Percentiles rank a stretch among this genome's conserved stretches.
These are phyloP conservation scores for Apodemia duryi DNA, from an alignment of 2,888 invertebrate species.

Conservation along the genomic window DNA sequence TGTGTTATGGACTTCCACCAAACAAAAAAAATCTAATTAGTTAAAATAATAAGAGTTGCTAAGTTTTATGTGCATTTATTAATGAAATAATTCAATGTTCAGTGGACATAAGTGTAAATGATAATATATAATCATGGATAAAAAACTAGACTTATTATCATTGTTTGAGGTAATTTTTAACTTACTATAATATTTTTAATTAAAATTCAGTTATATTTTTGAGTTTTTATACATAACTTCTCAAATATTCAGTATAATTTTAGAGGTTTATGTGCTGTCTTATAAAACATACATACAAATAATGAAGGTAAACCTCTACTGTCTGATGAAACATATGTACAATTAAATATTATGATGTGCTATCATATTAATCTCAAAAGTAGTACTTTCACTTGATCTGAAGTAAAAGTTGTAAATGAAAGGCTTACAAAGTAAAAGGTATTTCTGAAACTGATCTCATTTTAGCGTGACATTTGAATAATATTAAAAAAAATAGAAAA, in stretches of 20 bases:
- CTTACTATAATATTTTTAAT: no score
- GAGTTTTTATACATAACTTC: no score
- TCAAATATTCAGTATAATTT: no score
- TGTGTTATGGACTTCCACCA: slow-evolving; percentile 15
- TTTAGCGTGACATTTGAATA: background rate
- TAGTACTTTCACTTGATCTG: slow-evolving; percentile 35
- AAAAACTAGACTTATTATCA: slow-evolving; percentile 71
- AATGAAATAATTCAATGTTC: slow-evolving; percentile 4
- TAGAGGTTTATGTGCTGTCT: no score
- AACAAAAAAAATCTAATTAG: background rate
- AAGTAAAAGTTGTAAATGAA: slow-evolving; percentile 51
- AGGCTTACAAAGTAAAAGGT: slow-evolving; percentile 44
- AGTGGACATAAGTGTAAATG: slow-evolving; percentile 18
- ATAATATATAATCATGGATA: slow-evolving; percentile 58
- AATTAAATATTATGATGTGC: no score
- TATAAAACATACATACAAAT: no score
- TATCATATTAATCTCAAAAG: no score
- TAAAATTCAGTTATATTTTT: no score
- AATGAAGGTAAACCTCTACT: no score
- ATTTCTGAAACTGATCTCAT: slow-evolving; percentile 26
- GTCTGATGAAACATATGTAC: no score
- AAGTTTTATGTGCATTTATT: slow-evolving; percentile 31
- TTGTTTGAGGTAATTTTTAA: slow-evolving; percentile 63
- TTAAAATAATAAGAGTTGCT: slow-evolving; percentile 5
- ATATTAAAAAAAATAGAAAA: background rate